Base-by-base conservation (phyloP, 64 coral and sea anemone species). In the Anthopleura sola region DNA sequence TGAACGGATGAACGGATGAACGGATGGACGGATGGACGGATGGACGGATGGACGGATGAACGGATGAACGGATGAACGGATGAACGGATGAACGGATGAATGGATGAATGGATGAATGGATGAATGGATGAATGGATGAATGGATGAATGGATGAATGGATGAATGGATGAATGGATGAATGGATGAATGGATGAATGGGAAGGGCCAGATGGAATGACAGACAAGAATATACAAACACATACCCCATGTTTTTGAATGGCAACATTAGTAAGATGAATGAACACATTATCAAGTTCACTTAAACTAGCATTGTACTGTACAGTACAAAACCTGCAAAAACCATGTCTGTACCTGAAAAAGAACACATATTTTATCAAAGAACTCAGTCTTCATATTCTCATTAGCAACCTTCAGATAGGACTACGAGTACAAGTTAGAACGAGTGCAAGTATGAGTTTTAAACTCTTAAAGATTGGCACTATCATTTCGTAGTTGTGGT, bases 231-330 rank as follows among this genome's bases (percentile, higher is more conserved):
- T 44, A 3, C 50, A 11, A 48, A 55, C 64, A 75, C 91, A n/a
- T 88, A 96, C 94, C 75, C 96, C 96, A 89, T 94, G 91, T 89
- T 99, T 99, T 60, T 99, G 96, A 69, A 99, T 99, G 46, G 92
- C 93, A 18, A 99, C 96, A 90, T 99, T 99, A 28, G 96, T 99
- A 16, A 99, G 76, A 75, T 99, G 96, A 48, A 99, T 92, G 38
- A 99, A 99, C 89, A 99, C 93, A 68, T 99, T 99, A 49, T 99
- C 96, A 29, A 99, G 89, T 79, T 99, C 96, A 90, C 82, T 99
- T 9, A 99, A 81, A 92, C 90, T 94, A 19, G 96, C 96, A 92
- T 99, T 99, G 84, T 99, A 99, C 60, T 99, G 93, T n/a, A 99
- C 96, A 18, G 96, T 99, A 31, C 96, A 99, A 81, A 99, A 99